Base-by-base conservation (phyloP, 2,797 vertebrate genomes). In the Manis crassicaudata region DNA sequence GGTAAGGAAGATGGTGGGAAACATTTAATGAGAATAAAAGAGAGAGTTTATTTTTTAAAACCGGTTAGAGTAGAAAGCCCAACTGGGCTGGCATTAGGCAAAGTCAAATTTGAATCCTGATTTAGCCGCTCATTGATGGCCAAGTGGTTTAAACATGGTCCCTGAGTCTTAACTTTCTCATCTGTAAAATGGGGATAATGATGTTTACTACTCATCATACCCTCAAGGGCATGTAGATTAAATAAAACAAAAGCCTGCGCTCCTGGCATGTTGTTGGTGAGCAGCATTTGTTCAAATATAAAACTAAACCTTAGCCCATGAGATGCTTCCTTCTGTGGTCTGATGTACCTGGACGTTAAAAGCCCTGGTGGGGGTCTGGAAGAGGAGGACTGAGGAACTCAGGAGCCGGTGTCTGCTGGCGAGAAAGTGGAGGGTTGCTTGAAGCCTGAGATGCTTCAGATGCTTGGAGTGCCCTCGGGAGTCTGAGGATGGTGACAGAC, bases 201-300 rank as follows among this genome's bases (percentile, higher is more conserved):
- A n/a, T 14, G 37, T 37, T 50, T 77, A 32, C 37, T n/a, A 2
- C 2, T 40, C 37, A 40, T 12, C 32, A 37, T n/a, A n/a, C 25
- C 10, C 37, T 52, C 62, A 5, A 11, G 35, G 21, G 3, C 29
- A 14, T 76, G 89, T 50, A 32, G 2, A 62, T 56, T 12, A 68
- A 72, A 20, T 13, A 6, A 82, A 84, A 58, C 37, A 25, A 14
- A 4, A 56, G 37, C 43, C 29, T 62, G 29, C 0, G 29, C 12
- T 43, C 13, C 35, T 0, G 62, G 23, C 20, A 21, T 60, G 1
- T 1, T 1, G 73, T 13, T 10, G 23, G 54, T 1, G 10, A 18
- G 23, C 58, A 27, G 18, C 32, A 8, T 56, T 9, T 76, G 32
- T 85, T 60, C 65, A 20, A 21, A 32, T 21, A 43, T 1, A 20